Percentiles rank a stretch among this genome's conserved stretches.
phyloP scores from a whole-genome alignment of 2,888 invertebrate genomes.

The Incurvaria masculella region DNA sequence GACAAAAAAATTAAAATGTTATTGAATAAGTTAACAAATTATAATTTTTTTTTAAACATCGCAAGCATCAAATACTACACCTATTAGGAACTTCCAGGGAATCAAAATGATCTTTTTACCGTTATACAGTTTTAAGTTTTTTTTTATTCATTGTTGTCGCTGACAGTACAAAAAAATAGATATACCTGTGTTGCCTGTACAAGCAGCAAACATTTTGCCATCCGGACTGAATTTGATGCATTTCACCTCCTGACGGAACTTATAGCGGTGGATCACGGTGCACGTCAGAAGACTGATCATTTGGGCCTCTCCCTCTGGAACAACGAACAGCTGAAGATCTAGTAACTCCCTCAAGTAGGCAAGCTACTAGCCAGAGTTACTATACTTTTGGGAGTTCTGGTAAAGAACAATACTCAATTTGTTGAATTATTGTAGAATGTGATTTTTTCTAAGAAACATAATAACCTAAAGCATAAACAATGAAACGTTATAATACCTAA shows the following conservation, averaged over 20 bases:
- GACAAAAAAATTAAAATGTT: constrained; percentile 1
- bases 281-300: constrained; percentile 83
- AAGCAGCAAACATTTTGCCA: constrained; percentile 89
- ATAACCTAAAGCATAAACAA: too few relatives aligned
- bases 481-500: too few relatives aligned
- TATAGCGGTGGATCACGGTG: constrained; percentile 77
- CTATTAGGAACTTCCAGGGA: not conserved
- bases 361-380: too few relatives aligned
- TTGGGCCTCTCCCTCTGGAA: constrained; percentile 73
- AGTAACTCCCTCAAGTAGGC: too few relatives aligned
- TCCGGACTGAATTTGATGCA: constrained; percentile 90
- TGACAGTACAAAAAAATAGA: constrained; percentile 5
- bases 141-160: not conserved
- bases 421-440: too few relatives aligned
- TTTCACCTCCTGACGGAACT: constrained; percentile 74
- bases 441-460: too few relatives aligned
- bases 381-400: too few relatives aligned
- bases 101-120: not conserved
- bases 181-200: constrained; percentile 77
- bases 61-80: constrained; percentile 1
- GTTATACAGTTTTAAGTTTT: too few relatives aligned
- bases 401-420: too few relatives aligned
- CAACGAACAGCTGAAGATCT: too few relatives aligned
- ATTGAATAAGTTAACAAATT: constrained; percentile 3
- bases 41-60: too few relatives aligned